phyloP scores from a whole-genome alignment of 35 echinoderm and acorn worm genomes.

The Heliocidaris erythrogramma region DNA sequence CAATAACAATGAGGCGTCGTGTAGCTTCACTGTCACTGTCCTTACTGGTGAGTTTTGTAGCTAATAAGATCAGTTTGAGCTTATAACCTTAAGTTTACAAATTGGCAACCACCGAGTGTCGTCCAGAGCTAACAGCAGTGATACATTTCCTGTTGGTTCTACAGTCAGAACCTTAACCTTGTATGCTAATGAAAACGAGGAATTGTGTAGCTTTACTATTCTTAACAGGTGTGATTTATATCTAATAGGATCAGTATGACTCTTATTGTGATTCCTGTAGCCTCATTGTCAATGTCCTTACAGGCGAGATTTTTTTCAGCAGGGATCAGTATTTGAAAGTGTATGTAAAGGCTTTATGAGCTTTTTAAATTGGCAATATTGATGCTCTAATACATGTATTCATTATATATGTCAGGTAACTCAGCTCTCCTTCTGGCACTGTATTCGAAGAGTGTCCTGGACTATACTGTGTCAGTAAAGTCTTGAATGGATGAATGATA shows the following conservation, averaged over 20 bases:
- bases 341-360: no score
- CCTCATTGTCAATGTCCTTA: no score
- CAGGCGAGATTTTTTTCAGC: no score
- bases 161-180: slow-evolving; percentile 37
- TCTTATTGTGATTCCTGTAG: no score
- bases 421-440: no score
- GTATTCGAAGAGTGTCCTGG: no score
- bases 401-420: no score
- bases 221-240: not conserved
- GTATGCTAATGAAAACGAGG: not conserved
- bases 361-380: not conserved
- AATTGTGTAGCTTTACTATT: slow-evolving; percentile 53
- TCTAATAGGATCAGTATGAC: not conserved
- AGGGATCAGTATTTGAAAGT: no score
- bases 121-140: slow-evolving; percentile 40
- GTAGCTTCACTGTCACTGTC: slow-evolving; percentile 58
- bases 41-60: not conserved
- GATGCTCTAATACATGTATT: no score
- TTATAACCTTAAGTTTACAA: not conserved
- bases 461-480: no score
- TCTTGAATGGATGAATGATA: no score
- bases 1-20: slow-evolving; percentile 33
- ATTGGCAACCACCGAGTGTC: not conserved
- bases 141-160: slow-evolving; percentile 27
- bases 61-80: not conserved